Base-by-base conservation (phyloP, 2,888 invertebrate species). In the Smittia aterrima region DNA sequence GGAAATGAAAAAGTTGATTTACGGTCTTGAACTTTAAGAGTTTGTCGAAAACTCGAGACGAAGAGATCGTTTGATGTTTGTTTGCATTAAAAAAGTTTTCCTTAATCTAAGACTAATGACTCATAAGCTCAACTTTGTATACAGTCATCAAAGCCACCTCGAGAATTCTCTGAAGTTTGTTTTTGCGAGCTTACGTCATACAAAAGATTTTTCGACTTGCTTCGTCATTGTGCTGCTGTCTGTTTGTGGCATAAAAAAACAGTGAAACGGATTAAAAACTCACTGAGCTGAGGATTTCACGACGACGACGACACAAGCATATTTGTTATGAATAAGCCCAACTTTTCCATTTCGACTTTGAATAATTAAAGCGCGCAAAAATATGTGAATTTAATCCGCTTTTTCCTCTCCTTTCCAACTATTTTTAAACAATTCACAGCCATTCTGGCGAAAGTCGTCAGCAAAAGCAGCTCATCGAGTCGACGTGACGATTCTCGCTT, bases 401-500 rank as follows among this genome's bases (percentile, higher is more conserved):
- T 70, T 70, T 70, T 70, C 70, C 70, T 70, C 58, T 22, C 1
- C 18, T 47, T 68, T 47, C 22, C 22, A 18, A 24, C 22, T 68
- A 40, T 66, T 38, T 40, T 68, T 41, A 27, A 25, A 53, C 41
- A n/a, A 9, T 47, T 82, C 83, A n/a, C 86, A 98, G 98, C 96
- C 83, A 92, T 98, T 84, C 92, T 96, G 86, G 92, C 91, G 76
- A 92, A 91, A 83, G 91, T 98, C 80, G 86, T 93, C 80, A 92
- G 93, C 75, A 54, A 20, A 27, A 25, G 18, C 18, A 41, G 41
- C 13, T 58, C 58, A 22, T 3, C 58, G 18, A 41, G 47, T 22
- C 41, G 67, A n/a, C 16, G 18, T 18, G 72, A 58, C 20, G 72
- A 22, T 93, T 89, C 91, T 78, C 91, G 92, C 77, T 97, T 95